phyloP scores from a whole-genome alignment of 2,888 invertebrate species.

The Nebria brevicollis region DNA sequence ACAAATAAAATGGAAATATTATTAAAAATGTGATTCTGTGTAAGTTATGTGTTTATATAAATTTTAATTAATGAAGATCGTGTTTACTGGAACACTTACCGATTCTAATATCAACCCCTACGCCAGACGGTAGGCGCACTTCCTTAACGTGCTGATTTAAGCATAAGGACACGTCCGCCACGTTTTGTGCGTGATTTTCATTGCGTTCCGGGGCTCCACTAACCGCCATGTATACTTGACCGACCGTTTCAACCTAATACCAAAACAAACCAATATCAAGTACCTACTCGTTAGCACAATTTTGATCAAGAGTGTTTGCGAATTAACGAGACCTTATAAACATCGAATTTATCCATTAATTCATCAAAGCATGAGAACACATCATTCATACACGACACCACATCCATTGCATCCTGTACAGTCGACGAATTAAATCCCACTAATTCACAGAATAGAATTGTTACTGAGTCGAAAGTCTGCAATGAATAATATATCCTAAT shows the following conservation, averaged over 20 bases:
- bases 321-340: constrained; percentile 77
- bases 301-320: constrained; percentile 11
- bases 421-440: constrained; percentile 69
- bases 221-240: constrained; percentile 92
- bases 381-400: constrained; percentile 85
- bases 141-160: constrained; percentile 76
- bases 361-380: constrained; percentile 87
- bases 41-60: neutral
- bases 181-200: constrained; percentile 78
- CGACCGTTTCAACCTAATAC: constrained; percentile 88
- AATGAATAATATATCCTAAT: constrained; percentile 35
- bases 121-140: constrained; percentile 70
- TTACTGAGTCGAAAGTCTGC: constrained; percentile 80
- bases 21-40: neutral
- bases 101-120: constrained; percentile 71
- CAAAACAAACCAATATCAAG: neutral
- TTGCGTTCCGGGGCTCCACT: constrained; percentile 86
- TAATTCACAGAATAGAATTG: constrained; percentile 83
- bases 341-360: constrained; percentile 83
- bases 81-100: constrained; percentile 60
- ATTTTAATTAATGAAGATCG: neutral
- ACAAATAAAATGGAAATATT: too few species aligned
- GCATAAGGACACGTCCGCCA: constrained; percentile 81
- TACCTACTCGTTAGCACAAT: neutral
- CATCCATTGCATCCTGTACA: constrained; percentile 75